These are phyloP conservation scores for Coilia nasus DNA, from an alignment of 2,797 vertebrate genomes.

Conservation along the genomic window DNA sequence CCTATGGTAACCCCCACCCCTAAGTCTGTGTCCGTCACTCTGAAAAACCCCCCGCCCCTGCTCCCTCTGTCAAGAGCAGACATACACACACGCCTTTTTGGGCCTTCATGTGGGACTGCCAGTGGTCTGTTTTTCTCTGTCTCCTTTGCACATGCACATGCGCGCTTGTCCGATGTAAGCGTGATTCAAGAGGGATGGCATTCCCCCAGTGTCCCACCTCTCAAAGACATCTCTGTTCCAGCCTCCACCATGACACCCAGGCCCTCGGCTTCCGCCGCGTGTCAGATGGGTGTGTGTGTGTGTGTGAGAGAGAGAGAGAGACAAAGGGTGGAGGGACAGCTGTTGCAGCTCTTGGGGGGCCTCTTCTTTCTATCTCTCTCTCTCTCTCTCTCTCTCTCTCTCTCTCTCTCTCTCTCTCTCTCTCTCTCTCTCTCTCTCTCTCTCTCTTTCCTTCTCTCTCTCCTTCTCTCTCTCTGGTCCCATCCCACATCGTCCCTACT, in stretches of 20 bases:
- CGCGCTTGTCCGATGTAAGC: constrained; percentile 52
- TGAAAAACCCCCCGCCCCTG: constrained; percentile 11
- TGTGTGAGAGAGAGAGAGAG: constrained; percentile 12
- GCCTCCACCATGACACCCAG: constrained; percentile 53
- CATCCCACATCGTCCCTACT: not conserved
- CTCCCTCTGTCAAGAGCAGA: not conserved
- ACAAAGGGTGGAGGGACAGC: constrained; percentile 60
- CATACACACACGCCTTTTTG: not conserved
- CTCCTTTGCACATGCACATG: not conserved
- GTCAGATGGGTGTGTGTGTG: constrained; percentile 32
- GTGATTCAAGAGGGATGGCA: constrained; percentile 74
- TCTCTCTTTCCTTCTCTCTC: constrained; percentile 38
- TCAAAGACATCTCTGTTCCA: constrained; percentile 77
- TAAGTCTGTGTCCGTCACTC: constrained; percentile 23
- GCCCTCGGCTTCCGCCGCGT: constrained; percentile 48
- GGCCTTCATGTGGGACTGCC: not conserved
- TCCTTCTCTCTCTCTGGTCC: constrained; percentile 45
- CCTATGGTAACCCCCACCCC: not conserved
- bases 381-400: constrained; percentile 66
- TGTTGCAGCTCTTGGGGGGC: constrained; percentile 68
- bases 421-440: constrained; percentile 39
- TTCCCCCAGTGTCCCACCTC: constrained; percentile 65
- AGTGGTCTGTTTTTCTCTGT: constrained; percentile 26
- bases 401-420: constrained; percentile 67
- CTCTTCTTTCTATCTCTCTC: constrained; percentile 59